Base-by-base conservation (phyloP, 2,113 vertebrate species). In the Cisticola juncidis region DNA sequence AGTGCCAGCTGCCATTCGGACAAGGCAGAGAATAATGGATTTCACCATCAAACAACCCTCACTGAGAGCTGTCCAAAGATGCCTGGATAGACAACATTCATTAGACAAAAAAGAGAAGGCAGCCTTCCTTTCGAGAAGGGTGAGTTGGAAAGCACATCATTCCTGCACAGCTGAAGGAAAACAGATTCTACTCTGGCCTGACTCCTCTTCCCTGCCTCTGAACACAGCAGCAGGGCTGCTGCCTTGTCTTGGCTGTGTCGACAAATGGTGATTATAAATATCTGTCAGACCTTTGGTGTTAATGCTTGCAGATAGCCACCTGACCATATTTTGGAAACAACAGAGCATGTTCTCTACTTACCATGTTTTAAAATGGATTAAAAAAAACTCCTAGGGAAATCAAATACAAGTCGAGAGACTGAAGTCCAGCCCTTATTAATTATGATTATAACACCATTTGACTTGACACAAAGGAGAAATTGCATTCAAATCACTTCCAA, bases 11-110 rank as follows among this genome's bases (percentile, higher is more conserved):
- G 81, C 86, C 23, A 2, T 44, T 81, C 3, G 16, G 91, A 84
- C 79, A 65, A 91, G 89, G 56, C 91, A 96, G 76, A 81, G 86
- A 96, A 86, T 86, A 90, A 88, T 88, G 76, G 82, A 92, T 83
- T 90, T 94, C 64, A 88, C 76, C 86, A 93, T 70, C 76, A 88
- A 90, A 83, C 68, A 86, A 26, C 48, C 40, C 51, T 60, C 76
- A 66, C 79, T 86, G 88, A 94, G 94, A 92, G 28, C 80, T 84
- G 61, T 56, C 69, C 91, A 94, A 54, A 89, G 80, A 78, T 84
- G 86, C 48, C 69, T 86, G 83, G 28, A 47, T 31, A 45, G 40
- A 78, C 88, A 88, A 50, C 13, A 45, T 13, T 80, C 45, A 47
- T 90, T 58, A 86, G 88, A 58, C 16, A 81, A 58, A 68, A 83